A percentile compares a stretch with the other conserved stretches of the same genome.
Evolutionary conservation across 2,113 vertebrate genomes (phyloP).

Genomic region (Coregonus clupeaformis): DNA sequence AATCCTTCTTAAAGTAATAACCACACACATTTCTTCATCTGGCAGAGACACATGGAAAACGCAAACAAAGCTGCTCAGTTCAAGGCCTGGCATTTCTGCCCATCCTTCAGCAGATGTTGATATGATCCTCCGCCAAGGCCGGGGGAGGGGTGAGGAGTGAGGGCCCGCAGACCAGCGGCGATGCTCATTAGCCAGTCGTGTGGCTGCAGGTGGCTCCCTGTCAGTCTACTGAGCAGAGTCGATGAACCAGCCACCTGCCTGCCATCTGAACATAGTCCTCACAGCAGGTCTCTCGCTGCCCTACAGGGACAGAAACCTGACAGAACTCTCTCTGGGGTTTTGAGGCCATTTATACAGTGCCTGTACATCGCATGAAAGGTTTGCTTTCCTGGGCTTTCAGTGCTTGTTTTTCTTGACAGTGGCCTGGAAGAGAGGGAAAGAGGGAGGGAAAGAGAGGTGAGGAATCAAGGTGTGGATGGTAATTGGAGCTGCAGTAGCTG

Average conservation of each 20-base stretch:
- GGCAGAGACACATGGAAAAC: constrained; percentile 1
- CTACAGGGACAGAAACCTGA: background rate
- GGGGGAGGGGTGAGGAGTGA: background rate
- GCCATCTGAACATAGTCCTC: background rate
- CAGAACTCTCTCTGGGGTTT: background rate
- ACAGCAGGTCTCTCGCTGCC: background rate
- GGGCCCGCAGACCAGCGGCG: background rate
- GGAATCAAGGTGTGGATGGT: background rate
- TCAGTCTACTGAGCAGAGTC: background rate
- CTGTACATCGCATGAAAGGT: background rate
- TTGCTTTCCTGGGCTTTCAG: background rate
- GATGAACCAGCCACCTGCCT: background rate
- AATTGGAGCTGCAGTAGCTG: background rate
- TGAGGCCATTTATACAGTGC: background rate
- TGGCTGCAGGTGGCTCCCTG: constrained; percentile 14
- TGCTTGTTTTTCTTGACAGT: too few relatives aligned
- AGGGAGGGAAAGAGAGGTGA: background rate
- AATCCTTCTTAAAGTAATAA: too few relatives aligned
- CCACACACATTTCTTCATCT: background rate
- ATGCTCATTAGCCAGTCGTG: background rate
- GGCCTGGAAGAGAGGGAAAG: background rate
- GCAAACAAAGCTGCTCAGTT: constrained; percentile 30
- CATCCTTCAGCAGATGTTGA: constrained; percentile 22
- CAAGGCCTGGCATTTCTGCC: constrained; percentile 1
- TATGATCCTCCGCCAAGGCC: constrained; percentile 15